These are phyloP conservation scores for Pogonognathellus flavescens DNA, from an alignment of 1,140 invertebrate species.

Conservation along the genomic window DNA sequence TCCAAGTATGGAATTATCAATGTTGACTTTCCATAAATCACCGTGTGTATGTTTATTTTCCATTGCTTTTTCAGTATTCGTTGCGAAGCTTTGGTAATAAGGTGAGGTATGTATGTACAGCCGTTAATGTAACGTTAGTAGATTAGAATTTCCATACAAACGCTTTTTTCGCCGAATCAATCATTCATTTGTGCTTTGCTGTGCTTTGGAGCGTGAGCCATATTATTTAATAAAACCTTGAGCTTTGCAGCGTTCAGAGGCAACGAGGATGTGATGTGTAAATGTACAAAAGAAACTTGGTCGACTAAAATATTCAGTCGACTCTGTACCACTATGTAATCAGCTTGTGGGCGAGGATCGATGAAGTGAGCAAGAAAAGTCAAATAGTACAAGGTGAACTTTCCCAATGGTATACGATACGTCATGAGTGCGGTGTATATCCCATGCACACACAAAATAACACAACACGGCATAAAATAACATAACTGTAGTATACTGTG, in stretches of 20 bases:
- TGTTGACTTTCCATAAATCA: too few relatives aligned
- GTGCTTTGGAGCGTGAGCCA: background rate
- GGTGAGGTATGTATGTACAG: too few relatives aligned
- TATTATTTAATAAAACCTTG: background rate
- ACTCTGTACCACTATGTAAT: background rate
- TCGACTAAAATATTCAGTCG: conserved; percentile 10
- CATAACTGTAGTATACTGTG: background rate
- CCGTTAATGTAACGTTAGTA: too few relatives aligned
- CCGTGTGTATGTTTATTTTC: too few relatives aligned
- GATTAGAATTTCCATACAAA: background rate
- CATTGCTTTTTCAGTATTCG: too few relatives aligned
- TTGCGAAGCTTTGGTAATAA: too few relatives aligned
- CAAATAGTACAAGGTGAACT: conserved; percentile 13
- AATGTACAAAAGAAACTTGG: background rate
- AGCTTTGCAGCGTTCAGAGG: background rate
- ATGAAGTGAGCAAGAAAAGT: conserved; percentile 27
- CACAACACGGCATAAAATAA: background rate
- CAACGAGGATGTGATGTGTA: background rate
- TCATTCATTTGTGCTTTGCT: too few relatives aligned
- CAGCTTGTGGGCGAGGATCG: background rate
- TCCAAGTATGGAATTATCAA: too few relatives aligned
- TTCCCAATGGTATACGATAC: background rate
- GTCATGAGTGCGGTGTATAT: background rate
- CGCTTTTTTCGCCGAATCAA: conserved; percentile 1
- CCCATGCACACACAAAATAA: background rate